Evolutionary conservation across 2,113 vertebrate species (phyloP).

Genomic region (Noctilio leporinus): DNA sequence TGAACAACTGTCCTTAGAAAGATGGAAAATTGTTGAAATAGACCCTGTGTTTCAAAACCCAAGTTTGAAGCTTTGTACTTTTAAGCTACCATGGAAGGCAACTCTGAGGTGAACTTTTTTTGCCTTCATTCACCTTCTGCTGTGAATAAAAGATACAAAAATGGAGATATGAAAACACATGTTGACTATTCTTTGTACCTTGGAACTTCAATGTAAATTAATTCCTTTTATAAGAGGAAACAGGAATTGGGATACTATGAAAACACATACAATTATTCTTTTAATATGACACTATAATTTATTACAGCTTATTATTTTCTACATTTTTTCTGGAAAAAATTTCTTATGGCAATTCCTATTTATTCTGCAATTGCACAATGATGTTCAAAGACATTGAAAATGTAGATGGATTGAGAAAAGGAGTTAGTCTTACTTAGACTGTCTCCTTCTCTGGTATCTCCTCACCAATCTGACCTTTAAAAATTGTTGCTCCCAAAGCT

Average conservation of each 20-base stretch:
- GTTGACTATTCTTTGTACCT: background rate
- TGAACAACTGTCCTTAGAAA: slow-evolving; percentile 71
- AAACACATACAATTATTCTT: background rate
- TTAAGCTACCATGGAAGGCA: slow-evolving; percentile 34
- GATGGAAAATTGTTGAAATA: slow-evolving; percentile 66
- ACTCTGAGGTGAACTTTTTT: slow-evolving; percentile 63
- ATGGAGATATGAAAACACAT: background rate
- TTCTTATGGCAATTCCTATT: background rate
- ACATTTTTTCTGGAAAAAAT: slow-evolving; percentile 12
- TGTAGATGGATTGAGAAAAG: background rate
- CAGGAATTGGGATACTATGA: background rate
- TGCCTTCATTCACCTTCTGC: slow-evolving; percentile 28
- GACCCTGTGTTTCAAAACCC: slow-evolving; percentile 45
- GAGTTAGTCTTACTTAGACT: background rate
- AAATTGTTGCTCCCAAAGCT: background rate
- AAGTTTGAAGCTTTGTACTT: slow-evolving; percentile 62
- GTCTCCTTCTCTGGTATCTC: background rate
- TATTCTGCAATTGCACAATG: background rate
- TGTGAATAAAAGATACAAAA: background rate
- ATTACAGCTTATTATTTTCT: background rate
- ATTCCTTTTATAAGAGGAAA: slow-evolving; percentile 20
- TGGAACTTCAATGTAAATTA: slow-evolving; percentile 14
- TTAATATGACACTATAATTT: background rate
- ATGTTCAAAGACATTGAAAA: background rate
- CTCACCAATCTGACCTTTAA: background rate